phyloP scores from a whole-genome alignment of 1,140 invertebrate genomes.

The Drosophila sechellia region DNA sequence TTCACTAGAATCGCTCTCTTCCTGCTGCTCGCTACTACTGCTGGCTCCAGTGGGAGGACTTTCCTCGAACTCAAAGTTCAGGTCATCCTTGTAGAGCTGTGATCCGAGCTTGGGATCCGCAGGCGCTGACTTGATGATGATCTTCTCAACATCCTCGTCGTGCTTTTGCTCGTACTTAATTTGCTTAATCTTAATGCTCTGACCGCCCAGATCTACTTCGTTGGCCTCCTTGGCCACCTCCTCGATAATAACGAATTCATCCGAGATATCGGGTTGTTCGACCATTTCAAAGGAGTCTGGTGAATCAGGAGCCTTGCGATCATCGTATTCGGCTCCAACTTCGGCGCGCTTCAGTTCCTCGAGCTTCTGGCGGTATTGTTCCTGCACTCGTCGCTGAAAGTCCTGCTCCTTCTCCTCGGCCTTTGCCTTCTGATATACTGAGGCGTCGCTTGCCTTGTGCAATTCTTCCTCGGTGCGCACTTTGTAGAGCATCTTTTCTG shows the following conservation, averaged over 20 bases:
- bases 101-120: slow-evolving; percentile 84
- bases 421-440: slow-evolving; percentile 58
- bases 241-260: slow-evolving; percentile 94
- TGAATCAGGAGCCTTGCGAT: slow-evolving; percentile 89
- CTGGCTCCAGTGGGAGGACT: slow-evolving; percentile 87
- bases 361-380: slow-evolving; percentile 83
- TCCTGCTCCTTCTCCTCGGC: slow-evolving; percentile 79
- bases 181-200: slow-evolving; percentile 89
- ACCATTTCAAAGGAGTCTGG: slow-evolving; percentile 96
- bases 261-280: slow-evolving; percentile 93
- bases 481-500: slow-evolving; percentile 77
- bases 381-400: slow-evolving; percentile 79
- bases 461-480: slow-evolving; percentile 79
- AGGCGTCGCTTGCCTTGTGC: slow-evolving; percentile 68
- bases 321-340: slow-evolving; percentile 76
- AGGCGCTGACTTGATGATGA: slow-evolving; percentile 87
- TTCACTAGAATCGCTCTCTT: slow-evolving; percentile 86
- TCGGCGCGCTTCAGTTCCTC: slow-evolving; percentile 82
- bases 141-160: slow-evolving; percentile 91
- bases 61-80: slow-evolving; percentile 91
- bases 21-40: slow-evolving; percentile 78
- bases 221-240: slow-evolving; percentile 93
- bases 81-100: slow-evolving; percentile 86
- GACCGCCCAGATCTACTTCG: slow-evolving; percentile 92
- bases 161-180: slow-evolving; percentile 87